Evolutionary conservation across 2,113 vertebrate genomes (phyloP).

Genomic region (Dasyurus viverrinus): DNA sequence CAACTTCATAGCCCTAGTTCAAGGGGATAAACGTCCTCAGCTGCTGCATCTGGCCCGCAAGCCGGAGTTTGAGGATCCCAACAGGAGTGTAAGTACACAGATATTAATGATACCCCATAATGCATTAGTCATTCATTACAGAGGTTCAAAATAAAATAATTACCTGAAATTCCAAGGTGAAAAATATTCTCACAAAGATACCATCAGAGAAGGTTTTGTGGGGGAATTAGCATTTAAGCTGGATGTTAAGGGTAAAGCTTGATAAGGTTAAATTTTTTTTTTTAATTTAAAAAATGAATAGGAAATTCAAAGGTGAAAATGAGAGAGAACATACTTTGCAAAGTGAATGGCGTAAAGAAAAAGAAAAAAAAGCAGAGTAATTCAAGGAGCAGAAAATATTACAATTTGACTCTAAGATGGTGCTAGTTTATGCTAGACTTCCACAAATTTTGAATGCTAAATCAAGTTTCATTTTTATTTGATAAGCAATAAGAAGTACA

Average conservation of each 20-base stretch:
- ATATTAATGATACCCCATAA: background rate
- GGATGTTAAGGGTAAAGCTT: constrained; percentile 27
- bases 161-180: background rate
- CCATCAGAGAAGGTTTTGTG: background rate
- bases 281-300: background rate
- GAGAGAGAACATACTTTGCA: background rate
- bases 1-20: too few relatives aligned
- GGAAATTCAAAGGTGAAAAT: background rate
- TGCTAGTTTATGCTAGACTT: background rate
- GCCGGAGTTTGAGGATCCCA: too few relatives aligned
- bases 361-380: background rate
- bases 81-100: background rate
- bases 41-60: too few relatives aligned
- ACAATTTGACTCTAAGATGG: background rate
- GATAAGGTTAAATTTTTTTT: constrained; percentile 4
- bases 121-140: background rate
- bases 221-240: background rate
- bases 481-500: background rate
- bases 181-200: constrained; percentile 8
- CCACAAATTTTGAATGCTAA: background rate
- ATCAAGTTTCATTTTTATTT: background rate
- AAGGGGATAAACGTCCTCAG: too few relatives aligned
- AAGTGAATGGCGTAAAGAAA: background rate
- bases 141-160: background rate
- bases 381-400: background rate